Base-by-base conservation (phyloP, 2,113 vertebrate species). In the Strix uralensis region DNA sequence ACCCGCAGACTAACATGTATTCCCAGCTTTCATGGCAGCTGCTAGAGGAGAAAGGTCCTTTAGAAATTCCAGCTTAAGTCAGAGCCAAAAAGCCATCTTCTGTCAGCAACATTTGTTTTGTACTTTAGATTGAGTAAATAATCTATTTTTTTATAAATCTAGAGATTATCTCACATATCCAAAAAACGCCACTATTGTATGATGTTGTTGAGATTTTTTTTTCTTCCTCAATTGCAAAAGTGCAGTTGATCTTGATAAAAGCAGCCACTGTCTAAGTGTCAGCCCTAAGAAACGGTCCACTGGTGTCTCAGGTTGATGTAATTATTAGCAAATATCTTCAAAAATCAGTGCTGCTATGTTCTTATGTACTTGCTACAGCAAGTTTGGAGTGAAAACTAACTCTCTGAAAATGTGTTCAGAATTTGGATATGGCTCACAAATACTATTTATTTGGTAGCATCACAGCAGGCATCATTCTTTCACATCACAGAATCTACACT, bases 1-100 rank as follows among this genome's bases (percentile, higher is more conserved):
- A n/a, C 34, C 44, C 17, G 5, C 69, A 91, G 27, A 46, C 49
- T n/a, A 44, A 66, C 11, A 32, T 0, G 0, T 5, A 49, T 52
- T 75, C 26, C 12, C 65, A 84, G 11, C 54, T 89, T 79, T 46
- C 25, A 29, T 1, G 34, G 88, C 70, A 93, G 34, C 47, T 93
- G 58, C 44, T 26, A 42, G 23, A 81, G 36, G 26, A 67, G n/a
- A 54, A 69, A 59, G 10, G 20, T 55, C 65, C 38, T 75, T 36
- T 23, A 87, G 42, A 88, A 89, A 81, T 40, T 61, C 62, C 81
- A 94, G 19, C 15, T 72, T 29, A 47, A 88, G 20, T 36, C 22
- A 75, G 30, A 73, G 34, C 57, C 65, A 36, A 65, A 90, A 96
- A 86, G 34, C 15, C 20, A 63, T 22, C 16, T 46, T 80, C 52